Evolutionary conservation across 2,797 vertebrate species (phyloP), one percentile per base, ranked within the genome.

Genomic region (Heliangelus exortis): DNA sequence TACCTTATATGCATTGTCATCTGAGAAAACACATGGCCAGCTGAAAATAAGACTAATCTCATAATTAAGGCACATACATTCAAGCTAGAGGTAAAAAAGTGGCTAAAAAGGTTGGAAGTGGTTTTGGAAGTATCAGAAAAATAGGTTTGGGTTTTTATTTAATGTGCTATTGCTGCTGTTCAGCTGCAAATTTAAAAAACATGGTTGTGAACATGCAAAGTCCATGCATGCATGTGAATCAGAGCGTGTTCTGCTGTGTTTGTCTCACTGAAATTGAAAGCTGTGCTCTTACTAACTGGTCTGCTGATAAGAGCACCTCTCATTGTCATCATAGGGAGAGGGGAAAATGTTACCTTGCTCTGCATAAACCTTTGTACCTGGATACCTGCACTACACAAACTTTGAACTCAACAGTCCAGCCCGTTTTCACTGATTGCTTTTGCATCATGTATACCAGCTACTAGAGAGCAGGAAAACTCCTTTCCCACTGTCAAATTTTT

Each of bases 241-340:
- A 43, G 23, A 68, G 55, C 41, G 10, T 5, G 15, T 25, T 82
- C 41, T 74, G 61, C 36, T 33, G 3, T 21, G 26, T 34, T 83
- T 83, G 21, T 15, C 22, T 39, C 29, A 47, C 15, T 65, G 19
- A 74, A 83, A 74, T 1, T 69, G 26, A 74, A 87, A 83, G 29
- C 8, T 39, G 31, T 57, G 10, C 21, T 89, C 20, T 74, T 71
- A 66, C 9, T 26, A 50, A 33, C 20, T 71, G 50, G 61, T 21
- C 33, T 2, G 2, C 36, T 66, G 23, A 17, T 54, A 69, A 73
- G 45, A 31, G 2, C 3, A 59, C 21, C 15, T 54, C 28, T 28
- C 18, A 2, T 10, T 54, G 28, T 28, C 18, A 2, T 9, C 45
- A 78, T 0, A 57, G 8, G 12, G 7, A 78, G 71, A 85, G 5